These are phyloP conservation scores for Lithosia quadra DNA, from an alignment of 2,888 invertebrate genomes.

Conservation along the genomic window DNA sequence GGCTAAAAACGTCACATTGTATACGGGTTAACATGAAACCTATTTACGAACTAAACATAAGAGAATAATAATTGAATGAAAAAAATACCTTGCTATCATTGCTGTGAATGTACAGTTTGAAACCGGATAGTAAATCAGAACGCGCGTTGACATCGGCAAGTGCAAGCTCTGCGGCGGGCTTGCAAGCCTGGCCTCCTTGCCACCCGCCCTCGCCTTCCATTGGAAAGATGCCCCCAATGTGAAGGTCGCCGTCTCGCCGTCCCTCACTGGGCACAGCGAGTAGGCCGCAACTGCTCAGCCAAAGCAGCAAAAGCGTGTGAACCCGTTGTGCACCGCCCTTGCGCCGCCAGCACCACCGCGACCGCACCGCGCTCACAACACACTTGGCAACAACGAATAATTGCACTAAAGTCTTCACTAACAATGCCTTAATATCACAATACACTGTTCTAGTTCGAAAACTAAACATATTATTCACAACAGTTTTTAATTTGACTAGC, in stretches of 20 bases:
- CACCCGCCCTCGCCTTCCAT: conserved; percentile 98
- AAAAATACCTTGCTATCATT: conserved; percentile 96
- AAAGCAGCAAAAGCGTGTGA: conserved; percentile 69
- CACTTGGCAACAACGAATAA: conserved; percentile 84
- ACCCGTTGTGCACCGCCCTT: conserved; percentile 48
- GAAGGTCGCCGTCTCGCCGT: conserved; percentile 91
- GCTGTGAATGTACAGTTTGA: conserved; percentile 95
- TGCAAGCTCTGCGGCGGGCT: conserved; percentile 98
- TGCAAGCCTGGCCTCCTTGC: conserved; percentile 99
- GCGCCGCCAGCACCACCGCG: conserved; percentile 50
- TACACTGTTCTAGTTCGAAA: conserved; percentile 82
- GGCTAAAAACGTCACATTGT: conserved; percentile 15
- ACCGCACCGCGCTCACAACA: conserved; percentile 65
- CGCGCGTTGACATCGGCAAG: conserved; percentile 97
- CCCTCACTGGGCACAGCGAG: conserved; percentile 67
- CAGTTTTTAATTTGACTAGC: conserved; percentile 84
- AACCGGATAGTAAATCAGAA: conserved; percentile 95
- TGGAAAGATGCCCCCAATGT: conserved; percentile 99
- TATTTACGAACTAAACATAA: conserved; percentile 35
- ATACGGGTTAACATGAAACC: conserved; percentile 23
- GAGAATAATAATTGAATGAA: conserved; percentile 44
- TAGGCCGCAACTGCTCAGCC: conserved; percentile 69
- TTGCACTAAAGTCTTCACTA: conserved; percentile 83
- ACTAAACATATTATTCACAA: conserved; percentile 65
- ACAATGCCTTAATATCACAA: conserved; percentile 77